Conservation (phyloP, 1,140 invertebrate species). For the Ceratina australensis region DNA sequence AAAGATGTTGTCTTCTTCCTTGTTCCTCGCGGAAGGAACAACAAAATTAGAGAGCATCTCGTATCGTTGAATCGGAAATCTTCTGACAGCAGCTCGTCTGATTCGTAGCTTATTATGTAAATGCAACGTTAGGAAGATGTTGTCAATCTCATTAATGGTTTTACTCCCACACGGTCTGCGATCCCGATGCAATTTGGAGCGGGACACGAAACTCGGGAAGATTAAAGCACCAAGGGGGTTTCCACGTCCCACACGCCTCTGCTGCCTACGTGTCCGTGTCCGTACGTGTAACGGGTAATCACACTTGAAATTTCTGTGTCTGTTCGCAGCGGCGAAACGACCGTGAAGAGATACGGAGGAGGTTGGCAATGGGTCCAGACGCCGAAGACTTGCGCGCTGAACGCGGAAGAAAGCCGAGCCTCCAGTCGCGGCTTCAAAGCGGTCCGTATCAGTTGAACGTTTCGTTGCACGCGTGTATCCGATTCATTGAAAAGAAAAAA, state of each 20-base stretch:
- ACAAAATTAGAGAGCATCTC: not conserved
- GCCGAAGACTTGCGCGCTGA: conserved; percentile 85
- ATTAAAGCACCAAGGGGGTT: conserved; percentile 14
- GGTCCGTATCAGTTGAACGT: conserved; percentile 79
- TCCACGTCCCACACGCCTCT: not conserved
- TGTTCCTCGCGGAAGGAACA: not conserved
- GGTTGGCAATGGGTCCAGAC: conserved; percentile 92
- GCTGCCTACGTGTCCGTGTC: not conserved
- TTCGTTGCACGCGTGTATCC: not conserved
- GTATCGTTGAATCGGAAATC: conserved; percentile 2
- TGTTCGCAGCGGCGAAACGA: conserved; percentile 91
- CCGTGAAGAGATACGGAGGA: conserved; percentile 93
- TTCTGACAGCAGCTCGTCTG: too few species aligned
- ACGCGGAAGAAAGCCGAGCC: conserved; percentile 89
- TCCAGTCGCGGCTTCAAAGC: conserved; percentile 92
- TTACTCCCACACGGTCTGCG: not conserved
- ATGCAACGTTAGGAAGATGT: not conserved
- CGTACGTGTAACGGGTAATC: conserved; percentile 21
- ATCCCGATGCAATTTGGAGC: not conserved
- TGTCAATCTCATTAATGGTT: conserved; percentile 35
- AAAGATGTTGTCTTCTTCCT: not conserved
- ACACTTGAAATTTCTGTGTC: conserved; percentile 58
- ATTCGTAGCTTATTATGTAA: conserved; percentile 1
- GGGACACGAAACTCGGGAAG: not conserved
- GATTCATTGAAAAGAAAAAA: not conserved